Evolutionary conservation across 2,888 invertebrate genomes (phyloP).

Genomic region (Exocentrus adspersus): DNA sequence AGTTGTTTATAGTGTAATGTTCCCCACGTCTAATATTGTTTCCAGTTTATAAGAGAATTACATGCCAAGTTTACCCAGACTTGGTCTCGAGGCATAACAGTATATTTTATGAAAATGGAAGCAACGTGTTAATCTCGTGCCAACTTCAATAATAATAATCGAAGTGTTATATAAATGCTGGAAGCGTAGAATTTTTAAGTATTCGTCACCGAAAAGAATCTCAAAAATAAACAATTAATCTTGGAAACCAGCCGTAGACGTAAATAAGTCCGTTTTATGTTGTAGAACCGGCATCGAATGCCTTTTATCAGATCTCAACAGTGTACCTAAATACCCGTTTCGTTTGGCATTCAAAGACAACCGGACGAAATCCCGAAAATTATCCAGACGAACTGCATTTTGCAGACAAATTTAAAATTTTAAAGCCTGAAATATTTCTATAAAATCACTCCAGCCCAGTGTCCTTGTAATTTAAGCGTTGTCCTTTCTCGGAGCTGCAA

Average conservation of each 20-base stretch:
- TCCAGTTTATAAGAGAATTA: no score
- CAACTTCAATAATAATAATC: no score
- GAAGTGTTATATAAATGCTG: no score
- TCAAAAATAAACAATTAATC: conserved; percentile 14
- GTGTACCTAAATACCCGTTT: conserved; percentile 34
- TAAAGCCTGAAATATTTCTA: conserved; percentile 57
- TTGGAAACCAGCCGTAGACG: not conserved
- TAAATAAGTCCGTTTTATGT: conserved; percentile 18
- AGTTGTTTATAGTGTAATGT: no score
- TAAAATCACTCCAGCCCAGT: conserved; percentile 52
- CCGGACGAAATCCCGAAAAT: conserved; percentile 51
- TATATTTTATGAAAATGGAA: no score
- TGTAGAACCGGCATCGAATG: conserved; percentile 7
- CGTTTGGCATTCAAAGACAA: conserved; percentile 35
- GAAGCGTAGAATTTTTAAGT: not conserved
- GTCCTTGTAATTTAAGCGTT: conserved; percentile 50
- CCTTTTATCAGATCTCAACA: conserved; percentile 26
- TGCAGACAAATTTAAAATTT: conserved; percentile 54
- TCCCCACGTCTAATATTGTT: no score
- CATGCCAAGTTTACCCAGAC: no score
- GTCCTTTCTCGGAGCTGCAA: conserved; percentile 32
- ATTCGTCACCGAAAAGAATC: not conserved
- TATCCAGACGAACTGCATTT: conserved; percentile 57
- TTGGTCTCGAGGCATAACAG: no score
- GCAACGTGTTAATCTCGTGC: no score